A percentile compares a stretch with the other conserved stretches of the same genome.
These are phyloP conservation scores for Bombyx mandarina DNA, from an alignment of 1,140 invertebrate genomes.

Conservation along the genomic window DNA sequence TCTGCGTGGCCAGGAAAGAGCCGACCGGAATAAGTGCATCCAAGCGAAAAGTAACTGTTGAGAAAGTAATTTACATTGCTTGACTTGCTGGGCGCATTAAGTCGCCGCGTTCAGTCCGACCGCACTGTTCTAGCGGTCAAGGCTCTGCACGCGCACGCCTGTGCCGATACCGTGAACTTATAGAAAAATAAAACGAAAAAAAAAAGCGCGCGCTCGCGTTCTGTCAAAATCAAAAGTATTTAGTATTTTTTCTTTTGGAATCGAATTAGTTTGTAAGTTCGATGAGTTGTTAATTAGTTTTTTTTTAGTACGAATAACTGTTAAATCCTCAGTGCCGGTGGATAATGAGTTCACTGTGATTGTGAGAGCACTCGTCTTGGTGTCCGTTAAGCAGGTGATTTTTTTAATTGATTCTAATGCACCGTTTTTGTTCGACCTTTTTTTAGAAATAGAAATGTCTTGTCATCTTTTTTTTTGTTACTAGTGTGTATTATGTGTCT, in stretches of 20 bases:
- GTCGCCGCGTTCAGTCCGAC: constrained; percentile 21
- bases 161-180: constrained; percentile 19
- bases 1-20: constrained; percentile 40
- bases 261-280: constrained; percentile 9
- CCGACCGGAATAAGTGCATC: constrained; percentile 56
- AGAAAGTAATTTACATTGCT: constrained; percentile 42
- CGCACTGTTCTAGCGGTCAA: constrained; percentile 61
- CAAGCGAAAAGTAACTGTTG: constrained; percentile 60
- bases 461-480: constrained; percentile 1
- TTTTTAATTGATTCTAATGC: constrained; percentile 33
- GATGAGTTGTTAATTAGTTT: constrained; percentile 26
- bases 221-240: constrained; percentile 31
- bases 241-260: constrained; percentile 6
- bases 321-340: constrained; percentile 45
- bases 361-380: constrained; percentile 46
- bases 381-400: constrained; percentile 57
- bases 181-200: constrained; percentile 26
- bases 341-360: constrained; percentile 61
- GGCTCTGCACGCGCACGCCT: constrained; percentile 40
- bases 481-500: too few relatives aligned
- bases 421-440: constrained; percentile 5
- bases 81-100: constrained; percentile 16
- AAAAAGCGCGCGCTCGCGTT: constrained; percentile 45
- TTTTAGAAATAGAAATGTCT: constrained; percentile 12
- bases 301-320: constrained; percentile 52